Percentiles rank a stretch among this genome's conserved stretches.
phyloP scores from a whole-genome alignment of 1,140 invertebrate genomes.

The Dryas iulia region DNA sequence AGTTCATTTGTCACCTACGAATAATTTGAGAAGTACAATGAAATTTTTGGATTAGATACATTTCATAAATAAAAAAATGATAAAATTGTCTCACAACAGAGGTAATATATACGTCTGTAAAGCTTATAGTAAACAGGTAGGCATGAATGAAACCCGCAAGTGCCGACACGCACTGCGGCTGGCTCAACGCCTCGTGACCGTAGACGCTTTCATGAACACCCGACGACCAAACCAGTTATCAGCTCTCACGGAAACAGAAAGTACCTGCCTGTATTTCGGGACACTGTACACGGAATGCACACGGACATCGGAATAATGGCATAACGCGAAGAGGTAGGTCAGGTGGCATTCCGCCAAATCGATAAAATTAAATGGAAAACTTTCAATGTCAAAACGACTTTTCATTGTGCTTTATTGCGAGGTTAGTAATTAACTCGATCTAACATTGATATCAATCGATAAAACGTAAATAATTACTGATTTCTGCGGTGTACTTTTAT shows the following conservation, averaged over 20 bases:
- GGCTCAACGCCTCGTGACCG: too few species aligned
- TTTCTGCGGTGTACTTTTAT: too few species aligned
- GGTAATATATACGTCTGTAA: too few species aligned
- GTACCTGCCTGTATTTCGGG: not conserved
- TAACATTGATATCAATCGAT: not conserved
- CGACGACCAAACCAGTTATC: not conserved
- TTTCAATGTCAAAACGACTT: not conserved
- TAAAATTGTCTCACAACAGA: too few species aligned
- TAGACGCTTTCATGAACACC: too few species aligned
- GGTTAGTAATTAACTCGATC: too few species aligned
- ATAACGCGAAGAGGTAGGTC: conserved; percentile 7
- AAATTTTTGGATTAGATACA: too few species aligned
- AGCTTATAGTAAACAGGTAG: too few species aligned
- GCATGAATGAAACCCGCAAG: too few species aligned
- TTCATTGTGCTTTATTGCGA: not conserved
- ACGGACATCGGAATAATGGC: not conserved
- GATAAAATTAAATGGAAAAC: conserved; percentile 1
- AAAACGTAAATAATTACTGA: not conserved
- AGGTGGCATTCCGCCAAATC: conserved; percentile 11
- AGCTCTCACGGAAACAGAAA: conserved; percentile 6
- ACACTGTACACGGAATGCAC: not conserved
- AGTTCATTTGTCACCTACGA: not conserved
- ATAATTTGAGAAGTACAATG: too few species aligned
- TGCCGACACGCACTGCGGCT: too few species aligned
- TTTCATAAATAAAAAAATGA: too few species aligned